Conservation (phyloP, 2,113 vertebrate genomes). For the Xenopus laevis region DNA sequence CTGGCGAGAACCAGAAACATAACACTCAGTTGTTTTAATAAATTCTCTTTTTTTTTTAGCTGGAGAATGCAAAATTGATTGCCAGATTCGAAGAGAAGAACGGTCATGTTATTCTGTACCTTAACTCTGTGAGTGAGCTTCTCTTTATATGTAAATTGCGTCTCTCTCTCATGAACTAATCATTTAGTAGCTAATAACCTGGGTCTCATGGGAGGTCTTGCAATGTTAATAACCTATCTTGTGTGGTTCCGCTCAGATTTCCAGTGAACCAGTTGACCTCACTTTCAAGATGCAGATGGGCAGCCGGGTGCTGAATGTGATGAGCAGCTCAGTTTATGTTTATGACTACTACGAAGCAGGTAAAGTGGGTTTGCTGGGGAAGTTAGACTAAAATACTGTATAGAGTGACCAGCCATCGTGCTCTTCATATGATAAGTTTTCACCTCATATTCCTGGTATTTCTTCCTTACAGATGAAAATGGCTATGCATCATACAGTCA, state of each 20-base stretch:
- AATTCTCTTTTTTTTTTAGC: conserved; percentile 37
- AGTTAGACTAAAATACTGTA: too few relatives aligned
- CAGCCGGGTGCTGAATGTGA: conserved; percentile 21
- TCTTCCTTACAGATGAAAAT: neutral
- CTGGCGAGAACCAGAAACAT: neutral
- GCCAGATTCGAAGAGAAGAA: too few relatives aligned
- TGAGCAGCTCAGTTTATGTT: neutral
- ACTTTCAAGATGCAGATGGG: conserved; percentile 8
- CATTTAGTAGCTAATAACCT: too few relatives aligned
- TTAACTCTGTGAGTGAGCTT: too few relatives aligned
- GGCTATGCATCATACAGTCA: neutral
- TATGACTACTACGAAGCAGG: conserved; percentile 26
- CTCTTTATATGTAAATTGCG: too few relatives aligned
- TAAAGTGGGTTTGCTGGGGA: neutral
- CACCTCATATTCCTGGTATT: neutral
- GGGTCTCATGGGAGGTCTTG: too few relatives aligned
- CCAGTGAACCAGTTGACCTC: neutral
- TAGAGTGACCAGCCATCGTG: too few relatives aligned
- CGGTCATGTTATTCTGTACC: too few relatives aligned
- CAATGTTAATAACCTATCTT: too few relatives aligned
- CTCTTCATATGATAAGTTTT: too few relatives aligned
- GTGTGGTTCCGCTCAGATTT: neutral
- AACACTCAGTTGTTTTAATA: neutral
- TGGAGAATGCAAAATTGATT: conserved; percentile 20
- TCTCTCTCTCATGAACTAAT: too few relatives aligned